These are phyloP conservation scores for Geococcyx californianus DNA, from an alignment of 2,113 vertebrate genomes.

Conservation along the genomic window DNA sequence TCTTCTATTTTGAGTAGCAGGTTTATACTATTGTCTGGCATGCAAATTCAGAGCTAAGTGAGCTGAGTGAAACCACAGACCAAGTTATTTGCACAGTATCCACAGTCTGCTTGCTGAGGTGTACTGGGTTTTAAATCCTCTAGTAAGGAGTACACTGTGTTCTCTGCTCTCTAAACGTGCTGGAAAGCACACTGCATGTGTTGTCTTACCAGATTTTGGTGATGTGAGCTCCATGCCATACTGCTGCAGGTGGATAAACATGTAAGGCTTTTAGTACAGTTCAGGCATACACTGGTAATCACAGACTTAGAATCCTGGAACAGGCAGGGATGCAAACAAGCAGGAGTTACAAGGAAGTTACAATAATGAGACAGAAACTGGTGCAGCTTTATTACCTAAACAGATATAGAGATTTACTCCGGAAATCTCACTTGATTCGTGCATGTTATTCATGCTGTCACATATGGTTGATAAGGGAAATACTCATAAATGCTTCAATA, in stretches of 20 bases:
- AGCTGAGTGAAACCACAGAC: slow-evolving; percentile 3
- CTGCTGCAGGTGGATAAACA: neutral
- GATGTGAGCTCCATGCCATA: neutral
- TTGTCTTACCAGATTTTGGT: slow-evolving; percentile 27
- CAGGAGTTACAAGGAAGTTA: neutral
- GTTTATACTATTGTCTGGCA: slow-evolving; percentile 30
- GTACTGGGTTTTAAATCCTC: slow-evolving; percentile 49
- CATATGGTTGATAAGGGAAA: neutral
- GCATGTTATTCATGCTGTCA: neutral
- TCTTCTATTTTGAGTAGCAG: neutral
- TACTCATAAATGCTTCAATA: neutral
- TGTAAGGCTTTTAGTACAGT: neutral
- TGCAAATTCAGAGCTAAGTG: neutral
- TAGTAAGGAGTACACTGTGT: slow-evolving; percentile 48
- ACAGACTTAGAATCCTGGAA: neutral
- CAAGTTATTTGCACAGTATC: slow-evolving; percentile 43
- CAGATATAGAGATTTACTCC: neutral
- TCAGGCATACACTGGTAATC: neutral
- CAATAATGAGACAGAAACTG: neutral
- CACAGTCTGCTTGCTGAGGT: slow-evolving; percentile 62
- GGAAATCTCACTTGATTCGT: neutral
- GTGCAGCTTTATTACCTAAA: neutral
- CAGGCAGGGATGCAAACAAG: neutral
- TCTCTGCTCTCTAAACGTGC: slow-evolving; percentile 50
- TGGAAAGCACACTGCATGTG: slow-evolving; percentile 30